phyloP scores from a whole-genome alignment of 2,888 invertebrate genomes.

The Strigamia transsilvanica region DNA sequence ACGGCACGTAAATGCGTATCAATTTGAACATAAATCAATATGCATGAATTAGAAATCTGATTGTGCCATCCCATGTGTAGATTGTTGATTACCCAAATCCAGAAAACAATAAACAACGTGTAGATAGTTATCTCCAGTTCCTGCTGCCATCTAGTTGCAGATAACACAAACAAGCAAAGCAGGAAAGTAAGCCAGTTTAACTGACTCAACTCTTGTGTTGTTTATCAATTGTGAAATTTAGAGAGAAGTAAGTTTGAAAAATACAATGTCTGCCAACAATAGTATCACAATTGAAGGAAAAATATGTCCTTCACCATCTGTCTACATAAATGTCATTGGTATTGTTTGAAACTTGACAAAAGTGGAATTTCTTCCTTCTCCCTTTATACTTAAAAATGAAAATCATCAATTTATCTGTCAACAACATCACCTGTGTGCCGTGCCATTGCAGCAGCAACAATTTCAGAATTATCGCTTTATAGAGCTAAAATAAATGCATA shows the following conservation, averaged over 20 bases:
- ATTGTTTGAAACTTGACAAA: not conserved
- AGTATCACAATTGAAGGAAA: too few species aligned
- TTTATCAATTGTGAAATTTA: too few species aligned
- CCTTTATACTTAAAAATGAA: not conserved
- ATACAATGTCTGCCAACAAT: too few species aligned
- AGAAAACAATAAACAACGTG: not conserved
- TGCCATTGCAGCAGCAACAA: not conserved
- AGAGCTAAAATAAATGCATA: too few species aligned
- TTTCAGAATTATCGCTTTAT: too few species aligned
- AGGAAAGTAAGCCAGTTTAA: not conserved
- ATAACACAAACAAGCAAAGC: not conserved
- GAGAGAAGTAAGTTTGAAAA: too few species aligned
- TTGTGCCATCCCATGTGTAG: not conserved
- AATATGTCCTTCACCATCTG: not conserved
- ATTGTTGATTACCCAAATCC: not conserved
- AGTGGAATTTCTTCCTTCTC: not conserved
- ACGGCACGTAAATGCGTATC: not conserved
- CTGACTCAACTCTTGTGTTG: too few species aligned
- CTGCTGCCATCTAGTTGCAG: slow-evolving; percentile 27
- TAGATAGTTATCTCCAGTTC: not conserved
- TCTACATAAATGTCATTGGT: not conserved
- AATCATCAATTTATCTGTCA: not conserved
- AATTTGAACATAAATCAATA: not conserved
- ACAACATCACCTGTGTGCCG: too few species aligned
- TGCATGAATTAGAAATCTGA: not conserved